Conservation (phyloP, 37 sponge, comb jelly and placozoan species). For the Aplysina aerophoba region DNA sequence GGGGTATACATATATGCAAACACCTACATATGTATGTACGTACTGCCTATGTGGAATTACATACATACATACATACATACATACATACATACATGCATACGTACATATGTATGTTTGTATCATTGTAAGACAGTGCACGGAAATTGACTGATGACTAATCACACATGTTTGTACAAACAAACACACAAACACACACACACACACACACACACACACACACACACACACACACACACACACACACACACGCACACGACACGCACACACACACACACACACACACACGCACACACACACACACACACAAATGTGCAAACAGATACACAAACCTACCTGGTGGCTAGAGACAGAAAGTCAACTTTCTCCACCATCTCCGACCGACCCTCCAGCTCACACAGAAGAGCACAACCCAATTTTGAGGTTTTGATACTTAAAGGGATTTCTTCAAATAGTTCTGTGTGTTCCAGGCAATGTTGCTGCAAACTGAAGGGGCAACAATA, state of each 20-base stretch:
- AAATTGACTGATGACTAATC: too few species aligned
- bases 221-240: constrained; percentile 12
- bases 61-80: too few species aligned
- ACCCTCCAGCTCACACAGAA: constrained; percentile 65
- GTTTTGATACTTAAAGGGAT: constrained; percentile 41
- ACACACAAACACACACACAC: neutral
- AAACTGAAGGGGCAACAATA: neutral
- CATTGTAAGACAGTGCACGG: too few species aligned
- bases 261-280: neutral
- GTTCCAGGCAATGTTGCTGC: constrained; percentile 10
- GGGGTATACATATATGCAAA: neutral
- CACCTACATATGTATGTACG: neutral
- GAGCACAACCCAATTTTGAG: constrained; percentile 54
- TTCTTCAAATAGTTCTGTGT: constrained; percentile 48
- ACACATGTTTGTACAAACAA: too few species aligned
- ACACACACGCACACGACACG: constrained; percentile 17
- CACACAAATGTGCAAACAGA: constrained; percentile 16
- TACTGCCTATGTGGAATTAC: too few species aligned
- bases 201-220: neutral
- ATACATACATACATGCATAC: too few species aligned
- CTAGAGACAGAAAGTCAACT: constrained; percentile 56
- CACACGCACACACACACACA: neutral
- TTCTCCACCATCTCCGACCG: constrained; percentile 14
- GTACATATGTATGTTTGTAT: too few species aligned
- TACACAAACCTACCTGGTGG: constrained; percentile 23